These are phyloP conservation scores for Drosophila austrosaltans DNA, from an alignment of 2,888 invertebrate genomes.

Conservation along the genomic window DNA sequence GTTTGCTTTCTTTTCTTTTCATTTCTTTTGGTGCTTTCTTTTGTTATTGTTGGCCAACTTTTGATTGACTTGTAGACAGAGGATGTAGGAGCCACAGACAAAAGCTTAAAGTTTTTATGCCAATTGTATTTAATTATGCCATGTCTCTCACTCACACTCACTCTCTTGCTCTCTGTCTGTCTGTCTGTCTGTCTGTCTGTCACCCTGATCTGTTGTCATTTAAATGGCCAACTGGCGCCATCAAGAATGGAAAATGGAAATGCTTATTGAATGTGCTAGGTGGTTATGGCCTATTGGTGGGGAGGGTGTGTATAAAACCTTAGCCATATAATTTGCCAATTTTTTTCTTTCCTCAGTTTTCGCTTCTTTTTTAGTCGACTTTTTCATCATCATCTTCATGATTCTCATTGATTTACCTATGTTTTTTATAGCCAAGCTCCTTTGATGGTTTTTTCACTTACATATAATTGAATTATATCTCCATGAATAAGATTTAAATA, in stretches of 20 bases:
- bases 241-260: constrained; percentile 14
- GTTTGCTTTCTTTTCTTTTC: constrained; percentile 6
- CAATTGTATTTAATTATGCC: constrained; percentile 77
- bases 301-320: background rate
- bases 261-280: constrained; percentile 6
- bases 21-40: constrained; percentile 8
- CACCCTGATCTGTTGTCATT: constrained; percentile 18
- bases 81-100: constrained; percentile 52
- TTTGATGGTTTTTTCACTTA: constrained; percentile 11
- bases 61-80: constrained; percentile 65
- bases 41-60: constrained; percentile 54
- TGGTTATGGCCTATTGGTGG: background rate
- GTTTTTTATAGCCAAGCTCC: constrained; percentile 8
- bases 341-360: background rate
- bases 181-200: constrained; percentile 17
- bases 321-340: constrained; percentile 3
- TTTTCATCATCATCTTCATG: background rate
- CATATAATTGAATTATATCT: constrained; percentile 11
- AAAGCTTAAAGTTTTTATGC: constrained; percentile 68
- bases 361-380: background rate
- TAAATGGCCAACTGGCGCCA: constrained; percentile 19
- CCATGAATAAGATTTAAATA: constrained; percentile 11
- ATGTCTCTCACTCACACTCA: constrained; percentile 19
- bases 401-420: constrained; percentile 10
- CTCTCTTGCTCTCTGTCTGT: constrained; percentile 32